A percentile compares a stretch with the other conserved stretches of the same genome.
phyloP scores from a whole-genome alignment of 1,140 invertebrate genomes.

The Helicorthomorpha holstii region DNA sequence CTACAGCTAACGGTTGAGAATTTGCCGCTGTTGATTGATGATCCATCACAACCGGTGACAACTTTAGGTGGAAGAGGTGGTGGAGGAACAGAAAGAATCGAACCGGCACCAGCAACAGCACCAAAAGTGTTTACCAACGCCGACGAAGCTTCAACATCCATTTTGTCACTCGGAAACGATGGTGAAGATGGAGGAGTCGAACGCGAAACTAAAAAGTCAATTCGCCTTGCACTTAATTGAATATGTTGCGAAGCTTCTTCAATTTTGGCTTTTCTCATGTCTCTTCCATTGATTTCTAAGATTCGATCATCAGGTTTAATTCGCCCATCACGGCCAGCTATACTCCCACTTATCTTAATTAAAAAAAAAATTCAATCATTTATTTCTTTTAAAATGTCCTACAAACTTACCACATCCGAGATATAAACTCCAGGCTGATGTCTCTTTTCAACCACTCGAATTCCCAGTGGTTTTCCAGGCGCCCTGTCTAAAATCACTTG shows the following conservation, averaged over 20 bases:
- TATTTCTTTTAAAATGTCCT: neutral
- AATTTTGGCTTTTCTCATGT: slow-evolving; percentile 27
- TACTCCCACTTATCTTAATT: slow-evolving; percentile 27
- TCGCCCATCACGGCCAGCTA: slow-evolving; percentile 36
- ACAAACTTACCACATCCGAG: slow-evolving; percentile 25
- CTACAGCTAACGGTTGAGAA: neutral
- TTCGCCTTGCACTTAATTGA: slow-evolving; percentile 19
- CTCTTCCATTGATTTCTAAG: slow-evolving; percentile 31
- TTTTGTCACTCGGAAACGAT: too few species aligned
- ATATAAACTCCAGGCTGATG: slow-evolving; percentile 31
- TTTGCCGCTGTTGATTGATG: neutral
- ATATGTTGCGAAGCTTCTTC: slow-evolving; percentile 31
- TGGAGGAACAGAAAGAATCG: too few species aligned
- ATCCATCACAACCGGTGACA: neutral
- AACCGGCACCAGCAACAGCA: too few species aligned
- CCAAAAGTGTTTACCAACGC: too few species aligned
- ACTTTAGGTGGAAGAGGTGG: slow-evolving; percentile 1
- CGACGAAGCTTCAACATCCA: too few species aligned
- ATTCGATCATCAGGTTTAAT: slow-evolving; percentile 41
- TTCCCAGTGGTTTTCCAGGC: slow-evolving; percentile 28
- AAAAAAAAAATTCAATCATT: neutral
- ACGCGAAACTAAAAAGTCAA: neutral
- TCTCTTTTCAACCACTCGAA: slow-evolving; percentile 30
- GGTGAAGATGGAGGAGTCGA: neutral
- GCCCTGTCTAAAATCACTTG: slow-evolving; percentile 24